Base-by-base conservation (phyloP, 2,113 vertebrate genomes). In the Myiozetetes cayanensis region DNA sequence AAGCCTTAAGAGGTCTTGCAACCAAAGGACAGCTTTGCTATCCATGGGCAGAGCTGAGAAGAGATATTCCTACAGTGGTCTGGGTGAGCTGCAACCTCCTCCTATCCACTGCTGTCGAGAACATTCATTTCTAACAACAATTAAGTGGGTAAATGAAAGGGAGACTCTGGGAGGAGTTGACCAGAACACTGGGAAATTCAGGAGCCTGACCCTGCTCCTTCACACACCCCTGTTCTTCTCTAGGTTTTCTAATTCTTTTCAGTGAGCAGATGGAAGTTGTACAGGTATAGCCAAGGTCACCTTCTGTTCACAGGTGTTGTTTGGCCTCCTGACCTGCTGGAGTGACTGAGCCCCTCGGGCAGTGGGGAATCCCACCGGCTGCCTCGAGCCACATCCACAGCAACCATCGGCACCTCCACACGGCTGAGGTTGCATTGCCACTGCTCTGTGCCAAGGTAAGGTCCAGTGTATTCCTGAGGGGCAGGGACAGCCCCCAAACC, bases 341-440 rank as follows among this genome's bases (percentile, higher is more conserved):
- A 61, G 46, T 37, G n/a, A 23, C 56, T 35, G 58, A 59, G n/a
- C n/a, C 5, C 58, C 23, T 59, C 22, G 5, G 14, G 8, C 14
- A 37, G 55, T 27, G 49, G 47, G 53, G 27, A 67, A 84, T 73
- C 79, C n/a, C 70, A 3, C 20, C 12, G 44, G 53, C 37, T 62
- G 62, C 47, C 81, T 46, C 56, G 37, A 58, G 81, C 27, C 46
- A 22, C 11, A 19, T 16, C 3, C 19, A 12, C 9, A n/a, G 55
- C 8, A 9, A 23, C 18, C 37, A 20, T 11, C 15, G 28, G 35
- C 24, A 5, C 8, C 39, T 85, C 28, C 20, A 1, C 0, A 3
- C 15, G 62, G 39, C 47, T 62, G 62, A 22, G 56, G 50, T 24
- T 59, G 53, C 14, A 3, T 81, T 39, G 18, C 47, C 31, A 5